Conservation (phyloP, 2,113 vertebrate species). For the Willisornis vidua region DNA sequence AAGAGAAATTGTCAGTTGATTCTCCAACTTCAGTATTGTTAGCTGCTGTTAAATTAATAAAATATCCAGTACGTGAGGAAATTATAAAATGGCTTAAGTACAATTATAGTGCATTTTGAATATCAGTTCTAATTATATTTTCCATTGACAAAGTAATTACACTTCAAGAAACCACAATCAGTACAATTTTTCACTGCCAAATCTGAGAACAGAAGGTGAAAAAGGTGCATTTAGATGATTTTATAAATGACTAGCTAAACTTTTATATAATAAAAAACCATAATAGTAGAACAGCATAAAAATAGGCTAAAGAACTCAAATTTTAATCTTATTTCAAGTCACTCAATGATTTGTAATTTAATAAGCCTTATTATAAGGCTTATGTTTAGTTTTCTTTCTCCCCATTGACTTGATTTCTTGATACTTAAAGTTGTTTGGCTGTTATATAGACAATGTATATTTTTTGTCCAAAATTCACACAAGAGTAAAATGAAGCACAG, state of each 20-base stretch:
- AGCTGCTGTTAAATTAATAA: constrained; percentile 74
- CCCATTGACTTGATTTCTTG: constrained; percentile 55
- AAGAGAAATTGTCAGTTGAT: constrained; percentile 47
- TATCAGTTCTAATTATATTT: constrained; percentile 82
- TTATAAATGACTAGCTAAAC: constrained; percentile 72
- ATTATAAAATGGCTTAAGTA: constrained; percentile 75
- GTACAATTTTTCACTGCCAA: constrained; percentile 75
- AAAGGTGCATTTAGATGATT: constrained; percentile 76
- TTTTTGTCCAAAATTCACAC: constrained; percentile 52
- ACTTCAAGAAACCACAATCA: constrained; percentile 73
- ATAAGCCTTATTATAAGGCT: constrained; percentile 58
- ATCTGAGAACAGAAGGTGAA: constrained; percentile 76
- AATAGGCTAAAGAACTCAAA: constrained; percentile 67
- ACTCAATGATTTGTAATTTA: constrained; percentile 69
- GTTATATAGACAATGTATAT: not conserved
- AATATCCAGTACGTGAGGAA: constrained; percentile 70
- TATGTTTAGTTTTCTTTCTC: constrained; percentile 56
- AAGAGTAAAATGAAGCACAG: constrained; percentile 26
- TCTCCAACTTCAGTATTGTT: constrained; percentile 66
- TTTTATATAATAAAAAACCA: constrained; percentile 60
- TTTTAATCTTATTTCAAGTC: constrained; percentile 73
- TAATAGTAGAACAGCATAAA: constrained; percentile 68
- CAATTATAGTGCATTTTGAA: constrained; percentile 74
- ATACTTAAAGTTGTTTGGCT: constrained; percentile 58
- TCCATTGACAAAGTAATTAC: constrained; percentile 79